Percentiles rank a stretch among this genome's conserved stretches.
These are phyloP conservation scores for Semicossyphus pulcher DNA, from an alignment of 2,113 vertebrate genomes.

Conservation along the genomic window DNA sequence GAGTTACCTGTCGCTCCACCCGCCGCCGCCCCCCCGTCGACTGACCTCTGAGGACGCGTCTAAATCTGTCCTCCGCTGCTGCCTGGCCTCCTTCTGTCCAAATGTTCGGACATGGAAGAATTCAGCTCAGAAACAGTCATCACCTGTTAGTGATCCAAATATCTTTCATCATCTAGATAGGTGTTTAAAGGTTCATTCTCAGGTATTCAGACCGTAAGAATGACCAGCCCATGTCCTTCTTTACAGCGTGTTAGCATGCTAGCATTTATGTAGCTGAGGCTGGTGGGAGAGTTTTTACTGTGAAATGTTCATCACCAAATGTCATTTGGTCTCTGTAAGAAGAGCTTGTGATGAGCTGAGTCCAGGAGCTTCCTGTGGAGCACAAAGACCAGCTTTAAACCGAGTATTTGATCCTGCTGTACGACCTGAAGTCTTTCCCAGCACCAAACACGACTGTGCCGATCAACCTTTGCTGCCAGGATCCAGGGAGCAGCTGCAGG, in stretches of 20 bases:
- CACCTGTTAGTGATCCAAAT: background rate
- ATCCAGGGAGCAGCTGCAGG: constrained; percentile 15
- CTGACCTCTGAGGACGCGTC: constrained; percentile 8
- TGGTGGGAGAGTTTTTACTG: too few species aligned
- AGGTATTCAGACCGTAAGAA: too few species aligned
- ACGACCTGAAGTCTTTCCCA: background rate
- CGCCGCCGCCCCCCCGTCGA: background rate
- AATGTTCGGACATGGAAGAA: background rate
- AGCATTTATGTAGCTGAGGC: too few species aligned
- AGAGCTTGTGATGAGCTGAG: too few species aligned
- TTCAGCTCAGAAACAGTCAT: background rate
- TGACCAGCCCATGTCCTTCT: too few species aligned
- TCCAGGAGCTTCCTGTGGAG: too few species aligned
- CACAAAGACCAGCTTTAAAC: too few species aligned
- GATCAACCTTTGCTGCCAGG: background rate
- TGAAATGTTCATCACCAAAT: too few species aligned
- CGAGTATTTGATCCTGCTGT: background rate
- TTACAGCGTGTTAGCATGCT: too few species aligned
- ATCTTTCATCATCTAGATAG: too few species aligned
- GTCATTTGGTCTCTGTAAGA: too few species aligned
- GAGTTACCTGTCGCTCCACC: constrained; percentile 38
- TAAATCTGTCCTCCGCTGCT: constrained; percentile 27
- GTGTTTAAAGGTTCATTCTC: too few species aligned
- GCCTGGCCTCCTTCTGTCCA: constrained; percentile 12
- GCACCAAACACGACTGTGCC: background rate